A percentile compares a stretch with the other conserved stretches of the same genome.
phyloP scores from a whole-genome alignment of 2,113 vertebrate species.

The Nothobranchius kuhntae region DNA sequence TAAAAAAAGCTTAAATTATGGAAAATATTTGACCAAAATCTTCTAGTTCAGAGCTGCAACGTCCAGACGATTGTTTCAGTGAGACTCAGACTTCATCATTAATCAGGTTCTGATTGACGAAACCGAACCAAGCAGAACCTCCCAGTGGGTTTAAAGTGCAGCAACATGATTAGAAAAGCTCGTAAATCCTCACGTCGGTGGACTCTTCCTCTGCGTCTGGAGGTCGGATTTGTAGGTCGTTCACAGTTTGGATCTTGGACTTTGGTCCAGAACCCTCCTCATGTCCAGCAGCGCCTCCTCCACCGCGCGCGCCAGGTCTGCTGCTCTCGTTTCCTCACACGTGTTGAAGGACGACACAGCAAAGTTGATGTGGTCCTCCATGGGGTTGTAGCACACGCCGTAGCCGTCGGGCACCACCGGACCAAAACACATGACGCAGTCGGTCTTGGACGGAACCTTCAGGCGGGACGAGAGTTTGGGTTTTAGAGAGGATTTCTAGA shows the following conservation, averaged over 20 bases:
- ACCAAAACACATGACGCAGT: slow-evolving; percentile 96
- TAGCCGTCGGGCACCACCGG: slow-evolving; percentile 93
- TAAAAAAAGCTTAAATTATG: too few species aligned
- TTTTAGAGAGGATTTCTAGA: background rate
- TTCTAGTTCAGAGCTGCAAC: too few species aligned
- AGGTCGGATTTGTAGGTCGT: background rate
- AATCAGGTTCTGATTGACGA: too few species aligned
- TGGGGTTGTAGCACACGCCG: slow-evolving; percentile 96
- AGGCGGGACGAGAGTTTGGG: background rate
- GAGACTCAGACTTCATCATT: too few species aligned
- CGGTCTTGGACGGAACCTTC: slow-evolving; percentile 93
- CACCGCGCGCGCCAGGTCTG: slow-evolving; percentile 80
- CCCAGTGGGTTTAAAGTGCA: too few species aligned
- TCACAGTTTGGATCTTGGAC: slow-evolving; percentile 89
- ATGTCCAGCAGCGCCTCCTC: slow-evolving; percentile 88
- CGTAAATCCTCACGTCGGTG: too few species aligned
- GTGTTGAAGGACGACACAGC: slow-evolving; percentile 90
- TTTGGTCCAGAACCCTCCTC: slow-evolving; percentile 83
- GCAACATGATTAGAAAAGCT: background rate
- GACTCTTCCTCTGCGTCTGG: too few species aligned
- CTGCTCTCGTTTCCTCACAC: slow-evolving; percentile 85
- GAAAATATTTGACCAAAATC: too few species aligned
- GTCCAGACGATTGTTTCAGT: too few species aligned
- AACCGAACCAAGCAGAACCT: too few species aligned
- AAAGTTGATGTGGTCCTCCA: slow-evolving; percentile 92